Percentiles rank a stretch among this genome's conserved stretches.
Conservation (phyloP, 64 coral and sea anemone species). For the Montipora cactus region DNA sequence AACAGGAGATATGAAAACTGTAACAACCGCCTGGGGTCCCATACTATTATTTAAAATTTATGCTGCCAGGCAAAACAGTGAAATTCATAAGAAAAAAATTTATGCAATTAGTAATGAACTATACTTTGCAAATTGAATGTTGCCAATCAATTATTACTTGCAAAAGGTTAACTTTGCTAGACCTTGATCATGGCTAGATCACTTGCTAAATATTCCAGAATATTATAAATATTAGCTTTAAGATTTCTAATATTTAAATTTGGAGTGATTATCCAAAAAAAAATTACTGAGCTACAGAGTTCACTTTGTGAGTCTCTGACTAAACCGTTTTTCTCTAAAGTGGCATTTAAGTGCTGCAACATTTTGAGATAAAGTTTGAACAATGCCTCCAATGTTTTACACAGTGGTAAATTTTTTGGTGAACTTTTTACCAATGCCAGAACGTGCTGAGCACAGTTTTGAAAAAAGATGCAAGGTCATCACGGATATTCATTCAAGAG, state of each 20-base stretch:
- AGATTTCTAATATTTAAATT: conserved; percentile 15
- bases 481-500: conserved; percentile 28
- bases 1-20: conserved; percentile 85
- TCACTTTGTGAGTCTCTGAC: not conserved
- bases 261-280: not conserved
- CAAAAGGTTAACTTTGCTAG: too few relatives aligned
- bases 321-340: not conserved
- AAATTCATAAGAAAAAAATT: conserved; percentile 15
- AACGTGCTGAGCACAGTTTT: conserved; percentile 34
- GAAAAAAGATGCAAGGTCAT: not conserved
- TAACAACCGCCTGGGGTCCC: conserved; percentile 59
- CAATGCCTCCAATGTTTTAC: not conserved
- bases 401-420: conserved; percentile 20
- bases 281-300: not conserved
- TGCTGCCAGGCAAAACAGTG: not conserved
- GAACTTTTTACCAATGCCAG: conserved; percentile 21
- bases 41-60: conserved; percentile 62
- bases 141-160: not conserved
- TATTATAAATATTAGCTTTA: conserved; percentile 21
- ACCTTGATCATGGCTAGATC: not conserved
- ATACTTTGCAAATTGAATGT: not conserved
- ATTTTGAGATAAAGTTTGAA: conserved; percentile 18
- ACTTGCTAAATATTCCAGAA: not conserved
- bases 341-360: conserved; percentile 15
- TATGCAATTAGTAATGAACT: not conserved